Base-by-base conservation (phyloP, 2,888 invertebrate genomes). In the Drosophila mettleri region DNA sequence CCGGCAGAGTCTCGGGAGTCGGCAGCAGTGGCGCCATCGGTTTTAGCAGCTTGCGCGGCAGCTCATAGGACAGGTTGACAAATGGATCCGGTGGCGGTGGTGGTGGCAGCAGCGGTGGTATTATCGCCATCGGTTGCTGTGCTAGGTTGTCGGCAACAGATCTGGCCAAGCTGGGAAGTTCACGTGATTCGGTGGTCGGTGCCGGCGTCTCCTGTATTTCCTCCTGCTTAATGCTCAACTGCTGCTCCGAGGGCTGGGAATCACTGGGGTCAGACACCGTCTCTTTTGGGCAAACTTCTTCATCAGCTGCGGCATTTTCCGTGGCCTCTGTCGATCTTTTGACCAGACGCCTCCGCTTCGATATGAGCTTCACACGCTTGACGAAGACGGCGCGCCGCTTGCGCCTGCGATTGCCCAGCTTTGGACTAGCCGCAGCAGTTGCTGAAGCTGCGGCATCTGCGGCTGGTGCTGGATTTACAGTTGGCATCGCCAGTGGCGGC, bases 61-160 rank as follows among this genome's bases (percentile, higher is more conserved):
- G 16, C 5, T 87, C 74, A 18, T 29, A 63, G 6, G 86, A 38
- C 61, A 79, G 59, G 9, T 58, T 51, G 18, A 43, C 51, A 24
- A 78, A 48, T 0, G 68, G 62, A 14, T 76, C 69, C 4, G 85
- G 88, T 0, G 75, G 87, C 18, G 84, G 76, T 10, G 80, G 76
- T 3, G 86, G 87, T 31, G 87, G 81, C 14, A 64, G 68, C 12
- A 86, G 43, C 36, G 88, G 85, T 46, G 84, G 81, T 69, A 78
- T 68, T 22, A 78, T 60, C 1, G 68, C 74, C 51, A 74, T 27
- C 2, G 67, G 55, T 4, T 84, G 69, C 12, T 65, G 67, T 18
- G 31, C n/a, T 0, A 18, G n/a, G 36, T 34, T 63, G 3, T 31
- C 27, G 0, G 53, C 12, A 14, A 33, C 46, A 0, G 64, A 62